Conservation (phyloP, 2,113 vertebrate species). For the Oncorhynchus masou region DNA sequence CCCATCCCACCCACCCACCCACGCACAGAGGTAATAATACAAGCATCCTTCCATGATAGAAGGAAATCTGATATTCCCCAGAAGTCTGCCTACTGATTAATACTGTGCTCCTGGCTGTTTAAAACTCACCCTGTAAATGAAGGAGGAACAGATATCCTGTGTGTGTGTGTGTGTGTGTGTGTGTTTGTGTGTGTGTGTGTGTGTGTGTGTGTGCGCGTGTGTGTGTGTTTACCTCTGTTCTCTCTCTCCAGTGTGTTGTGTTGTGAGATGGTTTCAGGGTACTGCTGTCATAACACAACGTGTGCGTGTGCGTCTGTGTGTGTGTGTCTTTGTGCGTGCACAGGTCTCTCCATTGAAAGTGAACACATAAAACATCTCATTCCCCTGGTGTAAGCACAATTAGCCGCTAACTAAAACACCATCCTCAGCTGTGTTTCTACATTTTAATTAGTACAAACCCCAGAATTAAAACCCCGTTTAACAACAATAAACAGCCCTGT, state of each 20-base stretch:
- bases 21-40: conserved; percentile 76
- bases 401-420: conserved; percentile 98
- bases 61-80: conserved; percentile 94
- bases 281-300: too few relatives aligned
- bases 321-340: not conserved
- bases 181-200: conserved; percentile 64
- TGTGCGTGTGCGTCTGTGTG: not conserved
- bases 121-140: conserved; percentile 96
- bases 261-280: too few relatives aligned
- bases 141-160: conserved; percentile 85
- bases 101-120: conserved; percentile 88
- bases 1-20: too few relatives aligned
- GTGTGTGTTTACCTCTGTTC: not conserved
- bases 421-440: conserved; percentile 83
- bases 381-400: conserved; percentile 95
- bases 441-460: conserved; percentile 92
- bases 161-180: conserved; percentile 64
- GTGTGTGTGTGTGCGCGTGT: conserved; percentile 29
- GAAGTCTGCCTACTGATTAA: conserved; percentile 93
- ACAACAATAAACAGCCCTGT: conserved; percentile 87
- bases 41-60: conserved; percentile 88
- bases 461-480: conserved; percentile 87
- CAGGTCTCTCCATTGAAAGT: conserved; percentile 70
- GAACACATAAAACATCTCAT: conserved; percentile 90
- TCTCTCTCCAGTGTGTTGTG: too few relatives aligned